Conservation (phyloP, 2,113 vertebrate species). For the Neoarius graeffei region DNA sequence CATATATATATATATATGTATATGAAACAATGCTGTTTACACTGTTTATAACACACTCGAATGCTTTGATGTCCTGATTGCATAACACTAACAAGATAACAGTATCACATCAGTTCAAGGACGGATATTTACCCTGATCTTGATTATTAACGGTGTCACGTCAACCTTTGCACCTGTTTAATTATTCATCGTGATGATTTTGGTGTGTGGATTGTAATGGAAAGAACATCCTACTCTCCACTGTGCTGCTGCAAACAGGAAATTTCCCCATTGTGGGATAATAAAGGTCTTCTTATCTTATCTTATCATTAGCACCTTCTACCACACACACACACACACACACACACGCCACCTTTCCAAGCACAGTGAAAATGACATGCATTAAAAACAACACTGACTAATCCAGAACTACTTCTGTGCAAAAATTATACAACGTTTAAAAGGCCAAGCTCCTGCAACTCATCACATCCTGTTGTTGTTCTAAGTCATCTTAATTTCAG, state of each 20-base stretch:
- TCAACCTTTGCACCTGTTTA: slow-evolving; percentile 12
- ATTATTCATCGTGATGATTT: slow-evolving; percentile 6
- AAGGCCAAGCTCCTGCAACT: not conserved
- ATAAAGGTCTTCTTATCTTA: too few species aligned
- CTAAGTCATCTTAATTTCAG: not conserved
- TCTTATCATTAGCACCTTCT: not conserved
- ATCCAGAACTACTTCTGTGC: not conserved
- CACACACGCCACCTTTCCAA: not conserved
- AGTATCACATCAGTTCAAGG: not conserved
- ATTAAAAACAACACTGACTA: not conserved
- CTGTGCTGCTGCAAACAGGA: too few species aligned
- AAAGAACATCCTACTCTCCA: not conserved
- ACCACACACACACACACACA: too few species aligned
- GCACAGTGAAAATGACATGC: not conserved
- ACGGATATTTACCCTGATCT: not conserved
- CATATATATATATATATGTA: slow-evolving; percentile 39
- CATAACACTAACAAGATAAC: not conserved
- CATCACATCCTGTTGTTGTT: not conserved
- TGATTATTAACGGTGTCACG: not conserved
- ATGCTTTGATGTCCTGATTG: not conserved
- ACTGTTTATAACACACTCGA: not conserved
- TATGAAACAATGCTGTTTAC: slow-evolving; percentile 25
- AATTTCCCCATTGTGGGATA: too few species aligned
- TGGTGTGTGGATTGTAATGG: not conserved
- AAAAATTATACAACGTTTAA: not conserved